phyloP scores from a whole-genome alignment of 2,888 invertebrate species.

The Amblyjoppa fuscipennis region DNA sequence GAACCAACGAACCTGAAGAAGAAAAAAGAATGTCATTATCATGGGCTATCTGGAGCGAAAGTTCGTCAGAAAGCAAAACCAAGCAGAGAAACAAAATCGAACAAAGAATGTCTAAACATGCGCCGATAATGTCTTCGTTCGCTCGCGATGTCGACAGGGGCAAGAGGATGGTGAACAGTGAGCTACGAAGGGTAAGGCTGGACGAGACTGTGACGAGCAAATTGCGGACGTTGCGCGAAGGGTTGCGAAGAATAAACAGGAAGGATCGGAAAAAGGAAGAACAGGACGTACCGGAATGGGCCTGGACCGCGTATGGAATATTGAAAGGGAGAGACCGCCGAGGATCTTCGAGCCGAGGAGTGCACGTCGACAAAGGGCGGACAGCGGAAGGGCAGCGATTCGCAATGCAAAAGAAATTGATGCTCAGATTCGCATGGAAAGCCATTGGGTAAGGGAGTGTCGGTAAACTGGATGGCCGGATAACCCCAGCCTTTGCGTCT shows the following conservation, averaged over 20 bases:
- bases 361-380: constrained; percentile 40
- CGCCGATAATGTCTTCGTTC: too few species aligned
- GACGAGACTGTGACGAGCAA: constrained; percentile 50
- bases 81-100: background rate
- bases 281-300: constrained; percentile 48
- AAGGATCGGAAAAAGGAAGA: constrained; percentile 23
- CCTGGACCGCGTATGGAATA: constrained; percentile 57
- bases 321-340: constrained; percentile 60
- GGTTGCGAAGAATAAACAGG: constrained; percentile 42
- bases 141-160: too few species aligned
- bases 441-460: constrained; percentile 42
- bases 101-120: too few species aligned
- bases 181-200: background rate
- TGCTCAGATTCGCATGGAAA: constrained; percentile 60
- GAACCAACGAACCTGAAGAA: constrained; percentile 37
- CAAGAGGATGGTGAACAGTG: constrained; percentile 9
- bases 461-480: constrained; percentile 53
- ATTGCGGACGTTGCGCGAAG: constrained; percentile 63
- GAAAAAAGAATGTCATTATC: background rate
- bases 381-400: constrained; percentile 40
- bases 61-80: background rate
- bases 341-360: constrained; percentile 56
- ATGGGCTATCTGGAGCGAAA: background rate
- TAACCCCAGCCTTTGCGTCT: constrained; percentile 63
- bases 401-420: constrained; percentile 44